Base-by-base conservation (phyloP, 1,140 invertebrate genomes). In the Myzus persicae region DNA sequence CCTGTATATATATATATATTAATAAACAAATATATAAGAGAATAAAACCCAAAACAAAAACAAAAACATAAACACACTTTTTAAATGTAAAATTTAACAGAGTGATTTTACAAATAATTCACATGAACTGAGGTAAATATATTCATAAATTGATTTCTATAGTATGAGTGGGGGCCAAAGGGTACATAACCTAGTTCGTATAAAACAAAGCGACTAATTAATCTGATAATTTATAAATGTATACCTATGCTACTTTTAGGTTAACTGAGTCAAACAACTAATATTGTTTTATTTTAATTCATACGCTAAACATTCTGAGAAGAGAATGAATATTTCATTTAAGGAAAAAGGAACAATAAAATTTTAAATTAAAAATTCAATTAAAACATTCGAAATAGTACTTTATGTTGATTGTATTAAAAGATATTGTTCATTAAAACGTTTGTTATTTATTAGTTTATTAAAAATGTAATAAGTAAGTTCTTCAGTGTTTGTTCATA, bases 281-380 rank as follows among this genome's bases (percentile, higher is more conserved):
- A 90, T 42, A 59, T 90, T 42, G 38, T 90, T 90, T 89, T 42
- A 59, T 90, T n/a, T 67, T 42, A 42, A 42, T 42, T 90, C 89
- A 59, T 90, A 42, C 36, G 24, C 40, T 42, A 90, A 90, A 67
- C 88, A 89, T 51, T 89, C 22, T 24, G 46, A 36, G 22, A 59
- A 31, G 22, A 59, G 48, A 59, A 59, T 90, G 51, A 90, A 90
- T 90, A 59, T 90, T 90, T 54, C 88, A 90, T 90, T 90, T 59
- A 90, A 40, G 48, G 26, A 31, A 59, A 90, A 90, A 31, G 36
- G 38, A 40, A 59, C 59, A 90, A 59, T 59, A 90, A 26, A 90
- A 90, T 90, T 90, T 76, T 67, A 59, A 90, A 90, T 90, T 90
- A 90, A 67, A 90, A 90, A 90, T 90, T 42, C 89, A 67, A 59